Evolutionary conservation across 2,888 invertebrate genomes (phyloP).

Genomic region (Philaethria dido): DNA sequence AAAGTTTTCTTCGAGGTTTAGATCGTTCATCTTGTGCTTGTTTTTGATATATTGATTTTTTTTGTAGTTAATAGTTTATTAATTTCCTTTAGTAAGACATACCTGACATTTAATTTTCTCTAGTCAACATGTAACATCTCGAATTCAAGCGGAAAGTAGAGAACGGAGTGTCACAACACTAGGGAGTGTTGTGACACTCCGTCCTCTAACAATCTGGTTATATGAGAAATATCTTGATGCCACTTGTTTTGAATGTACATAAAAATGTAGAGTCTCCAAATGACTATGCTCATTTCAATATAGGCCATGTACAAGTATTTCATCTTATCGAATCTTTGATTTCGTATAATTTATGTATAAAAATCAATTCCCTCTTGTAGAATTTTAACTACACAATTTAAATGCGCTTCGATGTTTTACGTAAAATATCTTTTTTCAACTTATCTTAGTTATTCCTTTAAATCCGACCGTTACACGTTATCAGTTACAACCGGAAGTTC

Average conservation of each 20-base stretch:
- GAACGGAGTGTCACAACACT: too few species aligned
- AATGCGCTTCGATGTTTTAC: constrained; percentile 4
- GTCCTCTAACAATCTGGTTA: too few species aligned
- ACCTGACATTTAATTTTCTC: too few species aligned
- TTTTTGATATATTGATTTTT: constrained; percentile 3
- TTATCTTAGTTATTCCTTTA: constrained; percentile 9
- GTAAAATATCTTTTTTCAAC: background rate
- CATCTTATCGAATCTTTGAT: too few species aligned
- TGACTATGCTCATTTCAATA: too few species aligned
- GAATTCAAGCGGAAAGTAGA: too few species aligned
- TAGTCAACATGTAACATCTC: too few species aligned
- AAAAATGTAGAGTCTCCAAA: too few species aligned
- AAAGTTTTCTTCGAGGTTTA: constrained; percentile 26
- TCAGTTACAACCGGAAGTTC: constrained; percentile 23
- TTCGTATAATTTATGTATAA: constrained; percentile 1
- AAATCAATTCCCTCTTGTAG: background rate
- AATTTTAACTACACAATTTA: background rate
- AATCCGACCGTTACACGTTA: background rate
- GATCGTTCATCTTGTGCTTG: constrained; percentile 17
- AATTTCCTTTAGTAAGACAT: too few species aligned
- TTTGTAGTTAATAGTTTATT: background rate
- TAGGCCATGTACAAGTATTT: background rate
- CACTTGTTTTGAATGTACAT: too few species aligned
- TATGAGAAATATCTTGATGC: too few species aligned
- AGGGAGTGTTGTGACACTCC: too few species aligned